Evolutionary conservation across 2,888 invertebrate species (phyloP), one percentile per base, ranked within the genome.

Genomic region (Acleris literana): DNA sequence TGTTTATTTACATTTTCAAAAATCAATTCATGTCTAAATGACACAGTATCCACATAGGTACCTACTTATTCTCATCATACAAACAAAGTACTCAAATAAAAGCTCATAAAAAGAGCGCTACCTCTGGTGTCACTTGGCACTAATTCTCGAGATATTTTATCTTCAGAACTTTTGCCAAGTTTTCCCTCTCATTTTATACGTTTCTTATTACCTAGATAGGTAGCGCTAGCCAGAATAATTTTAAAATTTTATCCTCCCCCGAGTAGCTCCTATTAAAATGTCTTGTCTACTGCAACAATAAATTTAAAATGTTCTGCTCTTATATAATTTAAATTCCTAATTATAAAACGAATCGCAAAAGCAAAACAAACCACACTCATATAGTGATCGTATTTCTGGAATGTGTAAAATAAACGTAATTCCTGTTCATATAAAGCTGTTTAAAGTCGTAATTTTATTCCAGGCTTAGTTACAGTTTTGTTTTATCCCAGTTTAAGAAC

Each of bases 401-500:
- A 20, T 11, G 43, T 20, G 22, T n/a, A 54, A 13, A 39, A 39
- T 25, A 53, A 54, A 54, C 56, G n/a, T 18, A 44, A 29, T 56
- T n/a, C 18, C 43, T 51, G 57, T 44, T 49, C 25, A 64, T 44
- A 54, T 54, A 48, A 53, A 44, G 61, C 57, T 46, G 65, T 56
- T 53, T 22, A 66, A 49, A 62, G 52, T 57, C 46, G 18, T 62
- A 62, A 66, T 53, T 66, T 62, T 57, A 57, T 61, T 62, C 48
- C 57, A 16, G 57, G 55, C 56, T 66, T 56, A 46, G 52, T 65
- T 61, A 51, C 59, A 60, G 56, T 66, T 65, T 61, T 57, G 65
- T 66, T 61, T 58, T 57, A 69, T 64, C 70, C 51, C 60, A 63
- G 68, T 69, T 70, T 33, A 53, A 54, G 68, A 69, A 64, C 65